Base-by-base conservation (phyloP, 2,113 vertebrate species). In the Dicentrarchus labrax region DNA sequence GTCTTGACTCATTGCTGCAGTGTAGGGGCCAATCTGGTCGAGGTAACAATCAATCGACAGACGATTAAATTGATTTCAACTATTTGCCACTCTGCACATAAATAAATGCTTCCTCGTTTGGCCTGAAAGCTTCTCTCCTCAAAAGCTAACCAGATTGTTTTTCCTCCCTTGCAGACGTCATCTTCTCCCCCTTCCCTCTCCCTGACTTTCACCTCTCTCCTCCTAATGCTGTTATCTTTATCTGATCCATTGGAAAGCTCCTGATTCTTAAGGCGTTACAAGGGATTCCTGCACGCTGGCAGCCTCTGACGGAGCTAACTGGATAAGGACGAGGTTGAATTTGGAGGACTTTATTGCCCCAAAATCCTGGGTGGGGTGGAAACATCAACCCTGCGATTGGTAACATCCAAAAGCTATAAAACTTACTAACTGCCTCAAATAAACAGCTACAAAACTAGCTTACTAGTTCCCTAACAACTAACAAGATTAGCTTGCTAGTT, bases 181-280 rank as follows among this genome's bases (percentile, higher is more conserved):
- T 17, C 30, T 21, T 11, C 8, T 16, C 19, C 38, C 21, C 43
- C 41, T 22, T 2, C 43, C n/a, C 17, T 19, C 56, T 21, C 4
- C 77, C 77, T 12, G 67, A 53, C 65, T 78, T 54, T 60, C 60
- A 66, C 70, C 36, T 73, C 24, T 21, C 30, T 57, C 41, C 50
- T 7, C 19, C 21, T 41, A 21, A 51, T 47, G 57, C 59, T 51
- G 59, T 75, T 75, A 62, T 50, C 30, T 75, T 39, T 39, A 62
- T 61, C 45, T 39, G 47, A 39, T 75, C 30, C 59, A 75, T 62
- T 39, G 51, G 19, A 15, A 7, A 5, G 47, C 59, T n/a, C 45
- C 45, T n/a, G 30, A 7, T n/a, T 19, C 57, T 36, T 24, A 36
- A 16, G 10, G 21, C 70, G 4, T 53, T 5, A 41, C 24, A 36